Base-by-base conservation (phyloP, 2,888 invertebrate species). In the Lasius fuliginosus region DNA sequence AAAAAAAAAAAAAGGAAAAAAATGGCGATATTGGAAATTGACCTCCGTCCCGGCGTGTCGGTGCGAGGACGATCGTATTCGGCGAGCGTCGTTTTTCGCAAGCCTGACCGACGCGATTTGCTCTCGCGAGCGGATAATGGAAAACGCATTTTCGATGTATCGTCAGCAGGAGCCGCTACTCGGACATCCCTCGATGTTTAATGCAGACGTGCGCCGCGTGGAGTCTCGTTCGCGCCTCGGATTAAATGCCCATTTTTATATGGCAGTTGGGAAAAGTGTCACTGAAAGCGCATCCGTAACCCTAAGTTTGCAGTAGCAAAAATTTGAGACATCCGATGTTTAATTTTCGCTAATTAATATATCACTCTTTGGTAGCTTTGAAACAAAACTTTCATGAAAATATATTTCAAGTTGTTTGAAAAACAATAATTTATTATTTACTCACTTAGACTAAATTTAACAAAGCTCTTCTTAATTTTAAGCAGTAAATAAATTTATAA, bases 101-200 rank as follows among this genome's bases (percentile, higher is more conserved):
- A 64, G 18, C 46, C 36, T 62, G 46, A 56, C 36, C 85, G 82
- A 84, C 88, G 68, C 89, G 86, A 90, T 90, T 87, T 90, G 88
- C 84, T 86, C 84, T 86, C 89, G 87, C 87, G 85, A 84, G 77
- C 85, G 89, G 89, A 91, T 92, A 92, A 92, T 92, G 92, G 92
- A 92, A 92, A 92, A 92, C 85, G 90, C 90, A 91, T 92, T 92
- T 91, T 90, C 88, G 87, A 87, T 88, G 89, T 90, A 91, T 92
- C 84, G 90, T 87, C 88, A 64, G 68, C 23, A 42, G 56, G 58
- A 82, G 77, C 33, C 82, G 67, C 71, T 67, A 69, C 53, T 69
- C 77, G 84, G 62, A 73, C 76, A 79, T 84, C 82, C 68, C 46
- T 67, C 86, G 83, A 87, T 86, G 89, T 89, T 91, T 87, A 90